Evolutionary conservation across 2,888 invertebrate genomes (phyloP), one percentile per base, ranked within the genome.

Genomic region (Cheilosia vulpina): DNA sequence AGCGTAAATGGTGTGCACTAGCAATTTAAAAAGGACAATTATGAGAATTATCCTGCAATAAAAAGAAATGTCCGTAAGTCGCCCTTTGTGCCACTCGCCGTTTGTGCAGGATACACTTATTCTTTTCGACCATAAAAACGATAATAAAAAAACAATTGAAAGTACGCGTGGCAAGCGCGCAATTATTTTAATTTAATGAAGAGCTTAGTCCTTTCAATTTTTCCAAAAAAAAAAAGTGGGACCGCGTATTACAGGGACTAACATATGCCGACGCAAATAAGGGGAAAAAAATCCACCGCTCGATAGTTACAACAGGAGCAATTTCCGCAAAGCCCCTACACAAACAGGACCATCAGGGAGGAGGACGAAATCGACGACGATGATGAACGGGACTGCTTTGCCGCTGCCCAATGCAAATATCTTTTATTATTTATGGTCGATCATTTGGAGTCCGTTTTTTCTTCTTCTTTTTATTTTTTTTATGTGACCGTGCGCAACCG

Each of bases 361-460:
- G 75, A 62, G 63, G 66, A 72, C 13, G 38, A 38, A 11, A 13
- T 4, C 13, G 13, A 38, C 13, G 38, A 38, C 13, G 60, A 78
- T 84, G 84, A 84, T 69, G 79, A 84, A 75, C 69, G 73, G 75
- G 75, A 60, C 68, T 73, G 71, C 84, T 77, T 78, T 72, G 87
- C 84, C 55, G 53, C 87, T 87, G 87, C 88, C 87, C 88, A 88
- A 87, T 88, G 87, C 88, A 88, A 88, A 88, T 87, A 87, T 87
- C 87, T 87, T 88, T 84, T 88, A 89, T 88, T 89, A 89, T 89
- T 89, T 89, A 89, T 88, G 88, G 88, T 87, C 88, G 88, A 88
- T 88, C 87, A 84, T 77, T 81, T 79, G 19, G 27, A 60, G 9
- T 13, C 19, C 19, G 27, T 53, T 19, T 21, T 58, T 38, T 47